phyloP scores from a whole-genome alignment of 2,888 invertebrate genomes.

The Homarus gammarus region DNA sequence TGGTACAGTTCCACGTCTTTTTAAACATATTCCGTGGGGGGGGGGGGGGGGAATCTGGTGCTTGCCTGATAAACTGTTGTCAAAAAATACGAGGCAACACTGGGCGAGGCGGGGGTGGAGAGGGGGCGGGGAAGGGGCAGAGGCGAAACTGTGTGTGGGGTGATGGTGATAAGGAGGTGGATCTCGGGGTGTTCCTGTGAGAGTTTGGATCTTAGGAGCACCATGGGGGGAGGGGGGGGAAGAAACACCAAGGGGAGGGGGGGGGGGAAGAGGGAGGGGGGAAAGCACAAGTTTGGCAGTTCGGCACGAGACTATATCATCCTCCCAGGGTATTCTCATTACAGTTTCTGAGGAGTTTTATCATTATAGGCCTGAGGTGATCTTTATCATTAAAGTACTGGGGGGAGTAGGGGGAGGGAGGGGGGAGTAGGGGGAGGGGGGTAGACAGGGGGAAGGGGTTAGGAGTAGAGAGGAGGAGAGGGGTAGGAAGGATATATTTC shows the following conservation, averaged over 20 bases:
- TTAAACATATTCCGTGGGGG: too few relatives aligned
- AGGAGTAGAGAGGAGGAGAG: too few relatives aligned
- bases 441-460: too few relatives aligned
- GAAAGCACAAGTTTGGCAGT: slow-evolving; percentile 47
- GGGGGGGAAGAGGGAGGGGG: too few relatives aligned
- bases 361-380: slow-evolving; percentile 58
- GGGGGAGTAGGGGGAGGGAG: too few relatives aligned
- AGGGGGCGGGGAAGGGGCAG: neutral
- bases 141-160: too few relatives aligned
- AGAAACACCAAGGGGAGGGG: too few relatives aligned
- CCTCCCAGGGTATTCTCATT: slow-evolving; percentile 49
- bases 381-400: slow-evolving; percentile 16
- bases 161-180: neutral
- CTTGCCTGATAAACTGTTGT: slow-evolving; percentile 34
- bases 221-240: too few relatives aligned
- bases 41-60: slow-evolving; percentile 27
- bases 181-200: neutral
- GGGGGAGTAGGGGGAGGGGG: too few relatives aligned
- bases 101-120: neutral
- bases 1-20: too few relatives aligned
- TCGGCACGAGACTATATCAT: slow-evolving; percentile 41
- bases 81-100: slow-evolving; percentile 49
- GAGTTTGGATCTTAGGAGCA: slow-evolving; percentile 29
- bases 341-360: slow-evolving; percentile 63
- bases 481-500: too few relatives aligned